Evolutionary conservation across 2,888 invertebrate species (phyloP).

Genomic region (Drosophila borealis): DNA sequence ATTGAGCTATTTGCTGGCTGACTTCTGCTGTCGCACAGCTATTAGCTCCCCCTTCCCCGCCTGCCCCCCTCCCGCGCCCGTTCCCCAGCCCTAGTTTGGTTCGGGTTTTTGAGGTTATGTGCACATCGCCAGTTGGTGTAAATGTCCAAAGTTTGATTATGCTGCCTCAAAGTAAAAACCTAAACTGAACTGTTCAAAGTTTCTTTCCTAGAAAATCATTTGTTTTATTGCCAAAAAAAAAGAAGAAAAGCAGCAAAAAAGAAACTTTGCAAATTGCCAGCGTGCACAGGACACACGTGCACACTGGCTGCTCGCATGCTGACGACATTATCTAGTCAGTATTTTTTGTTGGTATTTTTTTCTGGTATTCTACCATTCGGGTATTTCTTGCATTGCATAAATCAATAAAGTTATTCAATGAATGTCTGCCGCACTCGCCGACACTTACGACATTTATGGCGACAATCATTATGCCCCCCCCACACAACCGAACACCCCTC

Average conservation of each 20-base stretch:
- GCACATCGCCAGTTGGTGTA: slow-evolving; percentile 62
- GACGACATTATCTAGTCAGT: slow-evolving; percentile 27
- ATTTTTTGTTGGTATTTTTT: background rate
- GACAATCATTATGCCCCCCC: slow-evolving; percentile 67
- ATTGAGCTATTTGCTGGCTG: slow-evolving; percentile 41
- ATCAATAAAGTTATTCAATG: slow-evolving; percentile 76
- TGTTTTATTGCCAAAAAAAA: slow-evolving; percentile 72
- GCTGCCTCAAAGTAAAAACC: slow-evolving; percentile 49
- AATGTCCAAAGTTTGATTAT: slow-evolving; percentile 75
- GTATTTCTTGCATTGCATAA: slow-evolving; percentile 44
- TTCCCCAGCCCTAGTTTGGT: background rate
- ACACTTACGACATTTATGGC: slow-evolving; percentile 73
- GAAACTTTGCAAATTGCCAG: slow-evolving; percentile 68
- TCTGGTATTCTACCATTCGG: background rate
- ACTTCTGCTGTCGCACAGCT: slow-evolving; percentile 11
- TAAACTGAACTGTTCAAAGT: slow-evolving; percentile 64
- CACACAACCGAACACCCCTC: background rate
- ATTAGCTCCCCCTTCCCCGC: background rate
- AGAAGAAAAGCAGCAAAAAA: background rate
- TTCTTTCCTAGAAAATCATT: slow-evolving; percentile 72
- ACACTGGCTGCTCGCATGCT: slow-evolving; percentile 13
- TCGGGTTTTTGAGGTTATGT: slow-evolving; percentile 1
- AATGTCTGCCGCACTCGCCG: slow-evolving; percentile 55
- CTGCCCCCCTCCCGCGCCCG: no score
- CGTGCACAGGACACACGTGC: slow-evolving; percentile 29